A percentile compares a stretch with the other conserved stretches of the same genome.
These are phyloP conservation scores for Crocuta crocuta DNA, from an alignment of 2,113 vertebrate species.

Conservation along the genomic window DNA sequence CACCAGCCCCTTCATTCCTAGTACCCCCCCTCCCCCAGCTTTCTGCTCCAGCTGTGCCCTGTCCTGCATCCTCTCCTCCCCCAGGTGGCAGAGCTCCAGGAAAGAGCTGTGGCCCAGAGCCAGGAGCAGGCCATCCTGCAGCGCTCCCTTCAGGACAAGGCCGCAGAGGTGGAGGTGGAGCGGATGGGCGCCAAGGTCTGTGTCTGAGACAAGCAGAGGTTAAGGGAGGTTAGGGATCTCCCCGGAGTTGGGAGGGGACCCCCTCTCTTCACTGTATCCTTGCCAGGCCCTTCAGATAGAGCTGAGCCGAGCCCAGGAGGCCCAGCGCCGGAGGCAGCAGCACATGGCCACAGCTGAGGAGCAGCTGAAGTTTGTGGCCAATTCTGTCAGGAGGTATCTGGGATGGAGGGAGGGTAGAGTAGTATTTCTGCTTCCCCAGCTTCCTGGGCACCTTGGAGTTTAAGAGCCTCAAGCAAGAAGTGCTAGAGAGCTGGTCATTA, in stretches of 20 bases:
- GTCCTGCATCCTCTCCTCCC: not conserved
- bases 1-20: not conserved
- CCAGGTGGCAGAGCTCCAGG: slow-evolving; percentile 80
- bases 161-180: slow-evolving; percentile 91
- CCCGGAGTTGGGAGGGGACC: too few species aligned
- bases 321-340: slow-evolving; percentile 79
- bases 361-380: slow-evolving; percentile 81
- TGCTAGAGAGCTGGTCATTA: not conserved
- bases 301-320: slow-evolving; percentile 79
- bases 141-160: slow-evolving; percentile 89
- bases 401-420: rapidly evolving
- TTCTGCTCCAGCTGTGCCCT: not conserved
- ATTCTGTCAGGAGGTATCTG: slow-evolving; percentile 86
- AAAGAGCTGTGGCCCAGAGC: slow-evolving; percentile 75
- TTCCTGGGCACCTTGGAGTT: not conserved
- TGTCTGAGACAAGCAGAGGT: not conserved
- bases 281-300: slow-evolving; percentile 87
- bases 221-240: not conserved
- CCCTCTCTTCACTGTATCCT: not conserved
- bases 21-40: not conserved
- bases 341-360: slow-evolving; percentile 76
- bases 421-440: not conserved
- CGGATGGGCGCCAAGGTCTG: slow-evolving; percentile 89
- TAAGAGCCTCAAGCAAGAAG: not conserved
- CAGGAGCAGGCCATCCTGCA: slow-evolving; percentile 86